Percentiles rank a stretch among this genome's conserved stretches.
Conservation (phyloP, 2,113 vertebrate species). For the Platysteira castanea region DNA sequence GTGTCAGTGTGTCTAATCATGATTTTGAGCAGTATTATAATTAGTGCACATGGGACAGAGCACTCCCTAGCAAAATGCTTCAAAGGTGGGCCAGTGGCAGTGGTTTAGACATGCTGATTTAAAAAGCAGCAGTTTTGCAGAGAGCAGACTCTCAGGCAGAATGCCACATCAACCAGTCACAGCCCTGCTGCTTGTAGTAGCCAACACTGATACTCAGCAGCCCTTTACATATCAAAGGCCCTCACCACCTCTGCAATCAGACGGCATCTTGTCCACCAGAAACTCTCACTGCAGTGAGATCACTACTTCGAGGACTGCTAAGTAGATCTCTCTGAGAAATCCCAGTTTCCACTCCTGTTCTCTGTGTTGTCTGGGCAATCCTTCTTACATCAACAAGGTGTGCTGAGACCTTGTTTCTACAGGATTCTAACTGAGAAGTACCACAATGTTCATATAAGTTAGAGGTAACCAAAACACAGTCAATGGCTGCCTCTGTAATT, state of each 20-base stretch:
- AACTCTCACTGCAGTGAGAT: not conserved
- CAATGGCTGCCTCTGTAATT: not conserved
- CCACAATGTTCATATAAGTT: not conserved
- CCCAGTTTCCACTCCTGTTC: not conserved
- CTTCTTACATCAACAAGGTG: rapidly evolving
- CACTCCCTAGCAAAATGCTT: not conserved
- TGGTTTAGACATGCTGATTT: not conserved
- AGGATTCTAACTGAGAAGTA: not conserved
- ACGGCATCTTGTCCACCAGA: not conserved
- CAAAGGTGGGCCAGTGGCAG: not conserved
- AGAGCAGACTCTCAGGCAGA: not conserved
- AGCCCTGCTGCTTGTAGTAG: not conserved
- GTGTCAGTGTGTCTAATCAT: not conserved
- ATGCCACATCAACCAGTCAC: too few species aligned
- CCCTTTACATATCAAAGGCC: not conserved
- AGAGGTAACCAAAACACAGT: not conserved
- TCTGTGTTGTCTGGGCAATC: not conserved
- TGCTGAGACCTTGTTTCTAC: not conserved
- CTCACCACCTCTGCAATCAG: not conserved
- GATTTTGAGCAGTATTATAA: not conserved
- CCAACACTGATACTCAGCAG: not conserved
- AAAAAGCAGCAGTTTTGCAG: not conserved
- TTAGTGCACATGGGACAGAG: not conserved
- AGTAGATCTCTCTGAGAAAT: not conserved
- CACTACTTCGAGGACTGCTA: not conserved